Conservation (phyloP, 1,140 invertebrate species). For the Drosophila equinoxialis region DNA sequence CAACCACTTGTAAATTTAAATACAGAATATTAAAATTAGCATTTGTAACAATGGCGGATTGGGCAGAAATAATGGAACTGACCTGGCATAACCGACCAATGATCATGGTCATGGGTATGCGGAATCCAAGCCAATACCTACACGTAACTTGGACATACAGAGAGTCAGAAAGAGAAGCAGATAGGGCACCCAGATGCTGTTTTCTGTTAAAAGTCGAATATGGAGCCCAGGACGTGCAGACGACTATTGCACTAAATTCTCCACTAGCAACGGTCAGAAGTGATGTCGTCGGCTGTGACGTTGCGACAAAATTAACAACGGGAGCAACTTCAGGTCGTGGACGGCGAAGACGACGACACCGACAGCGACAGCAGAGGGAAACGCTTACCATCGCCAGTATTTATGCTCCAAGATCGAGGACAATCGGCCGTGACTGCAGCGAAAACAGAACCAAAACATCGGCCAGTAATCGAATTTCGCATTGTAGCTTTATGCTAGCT, state of each 20-base stretch:
- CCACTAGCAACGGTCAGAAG: conserved; percentile 52
- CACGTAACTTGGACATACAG: conserved; percentile 66
- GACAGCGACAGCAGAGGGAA: conserved; percentile 11
- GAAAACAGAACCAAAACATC: conserved; percentile 39
- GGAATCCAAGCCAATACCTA: conserved; percentile 27
- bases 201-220: neutral
- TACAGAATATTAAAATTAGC: conserved; percentile 81
- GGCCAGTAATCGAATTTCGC: conserved; percentile 51
- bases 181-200: neutral
- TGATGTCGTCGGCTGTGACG: conserved; percentile 67
- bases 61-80: conserved; percentile 77
- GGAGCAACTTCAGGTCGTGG: conserved; percentile 72
- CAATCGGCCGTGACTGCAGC: conserved; percentile 70
- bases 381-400: conserved; percentile 41
- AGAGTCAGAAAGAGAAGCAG: neutral
- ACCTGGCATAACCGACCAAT: conserved; percentile 64
- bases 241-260: conserved; percentile 63
- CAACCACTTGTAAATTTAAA: conserved; percentile 68
- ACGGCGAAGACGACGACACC: conserved; percentile 13
- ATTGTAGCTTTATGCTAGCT: conserved; percentile 9
- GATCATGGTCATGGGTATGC: conserved; percentile 66
- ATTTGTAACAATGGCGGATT: conserved; percentile 82
- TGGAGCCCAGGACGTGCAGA: conserved; percentile 17
- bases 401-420: conserved; percentile 45
- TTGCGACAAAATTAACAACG: conserved; percentile 71